Evolutionary conservation across 2,888 invertebrate genomes (phyloP).

Genomic region (Merodon equestris): DNA sequence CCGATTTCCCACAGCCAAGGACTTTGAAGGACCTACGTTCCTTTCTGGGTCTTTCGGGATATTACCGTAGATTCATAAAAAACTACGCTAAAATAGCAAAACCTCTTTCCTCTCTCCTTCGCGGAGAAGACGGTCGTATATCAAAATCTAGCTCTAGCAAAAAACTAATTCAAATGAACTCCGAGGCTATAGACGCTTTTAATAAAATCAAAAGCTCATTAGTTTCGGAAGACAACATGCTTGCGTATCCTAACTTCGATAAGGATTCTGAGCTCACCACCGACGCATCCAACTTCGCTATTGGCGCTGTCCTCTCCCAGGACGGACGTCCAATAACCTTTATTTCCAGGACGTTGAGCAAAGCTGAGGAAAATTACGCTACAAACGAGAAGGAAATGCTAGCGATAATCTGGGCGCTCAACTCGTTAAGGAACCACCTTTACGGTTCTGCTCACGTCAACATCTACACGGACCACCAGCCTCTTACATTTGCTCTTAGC

Average conservation of each 20-base stretch:
- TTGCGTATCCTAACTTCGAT: slow-evolving; percentile 16
- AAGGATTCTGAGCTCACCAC: slow-evolving; percentile 22
- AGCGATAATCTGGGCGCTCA: slow-evolving; percentile 12
- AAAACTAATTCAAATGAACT: slow-evolving; percentile 11
- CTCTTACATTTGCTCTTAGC: slow-evolving; percentile 51
- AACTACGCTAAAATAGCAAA: slow-evolving; percentile 20
- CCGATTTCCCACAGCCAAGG: slow-evolving; percentile 10
- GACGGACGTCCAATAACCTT: slow-evolving; percentile 9
- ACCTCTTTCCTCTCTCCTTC: slow-evolving; percentile 21
- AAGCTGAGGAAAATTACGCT: slow-evolving; percentile 14
- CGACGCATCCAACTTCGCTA: slow-evolving; percentile 20
- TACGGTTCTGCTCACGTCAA: slow-evolving; percentile 51
- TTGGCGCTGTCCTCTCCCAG: slow-evolving; percentile 13
- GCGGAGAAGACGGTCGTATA: slow-evolving; percentile 17
- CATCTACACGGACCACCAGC: slow-evolving; percentile 54
- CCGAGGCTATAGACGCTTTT: slow-evolving; percentile 1
- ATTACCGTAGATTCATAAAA: slow-evolving; percentile 20
- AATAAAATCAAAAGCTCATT: slow-evolving; percentile 11
- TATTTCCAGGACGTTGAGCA: slow-evolving; percentile 15
- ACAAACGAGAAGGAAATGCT: slow-evolving; percentile 28
- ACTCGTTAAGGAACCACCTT: slow-evolving; percentile 7
- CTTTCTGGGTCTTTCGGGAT: slow-evolving; percentile 26
- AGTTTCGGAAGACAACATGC: slow-evolving; percentile 9
- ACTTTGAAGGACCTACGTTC: slow-evolving; percentile 28
- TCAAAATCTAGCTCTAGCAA: slow-evolving; percentile 29